These are phyloP conservation scores for Zaprionus obscuricornis DNA, from an alignment of 2,888 invertebrate genomes.

Conservation along the genomic window DNA sequence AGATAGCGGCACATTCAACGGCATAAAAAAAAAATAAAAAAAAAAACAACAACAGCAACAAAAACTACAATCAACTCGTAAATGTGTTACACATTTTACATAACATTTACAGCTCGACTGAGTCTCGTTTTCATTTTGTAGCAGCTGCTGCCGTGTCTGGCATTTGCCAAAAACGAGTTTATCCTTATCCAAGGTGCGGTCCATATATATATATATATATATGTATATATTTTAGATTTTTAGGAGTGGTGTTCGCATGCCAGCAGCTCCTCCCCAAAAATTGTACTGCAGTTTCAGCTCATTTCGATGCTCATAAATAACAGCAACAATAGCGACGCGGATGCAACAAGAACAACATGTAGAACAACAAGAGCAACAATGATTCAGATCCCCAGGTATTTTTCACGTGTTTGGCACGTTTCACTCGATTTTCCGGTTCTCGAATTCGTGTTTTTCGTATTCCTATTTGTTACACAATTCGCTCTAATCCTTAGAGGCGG, in stretches of 20 bases:
- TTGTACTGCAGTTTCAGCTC: conserved; percentile 57
- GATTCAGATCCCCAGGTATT: conserved; percentile 75
- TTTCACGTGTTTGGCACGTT: conserved; percentile 81
- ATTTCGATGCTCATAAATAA: conserved; percentile 76
- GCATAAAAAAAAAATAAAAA: too few species aligned
- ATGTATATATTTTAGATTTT: too few species aligned
- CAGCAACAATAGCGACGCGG: conserved; percentile 49
- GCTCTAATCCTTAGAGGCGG: conserved; percentile 50
- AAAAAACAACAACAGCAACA: background rate
- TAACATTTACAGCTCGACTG: conserved; percentile 47
- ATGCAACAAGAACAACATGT: conserved; percentile 34
- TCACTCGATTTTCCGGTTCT: conserved; percentile 76
- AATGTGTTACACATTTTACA: conserved; percentile 59
- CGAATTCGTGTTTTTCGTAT: conserved; percentile 35
- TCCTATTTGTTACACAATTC: conserved; percentile 35
- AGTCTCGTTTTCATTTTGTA: conserved; percentile 13
- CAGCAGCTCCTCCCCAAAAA: conserved; percentile 37
- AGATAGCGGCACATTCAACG: conserved; percentile 60
- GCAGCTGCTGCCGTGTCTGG: conserved; percentile 48
- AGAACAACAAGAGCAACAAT: conserved; percentile 8
- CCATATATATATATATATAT: too few species aligned
- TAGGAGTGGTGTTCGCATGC: conserved; percentile 52
- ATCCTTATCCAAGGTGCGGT: conserved; percentile 58
- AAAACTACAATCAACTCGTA: conserved; percentile 10
- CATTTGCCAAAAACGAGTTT: conserved; percentile 70